A percentile compares a stretch with the other conserved stretches of the same genome.
These are phyloP conservation scores for Meloidogyne chitwoodi DNA, from an alignment of 1,140 invertebrate species.

Conservation along the genomic window DNA sequence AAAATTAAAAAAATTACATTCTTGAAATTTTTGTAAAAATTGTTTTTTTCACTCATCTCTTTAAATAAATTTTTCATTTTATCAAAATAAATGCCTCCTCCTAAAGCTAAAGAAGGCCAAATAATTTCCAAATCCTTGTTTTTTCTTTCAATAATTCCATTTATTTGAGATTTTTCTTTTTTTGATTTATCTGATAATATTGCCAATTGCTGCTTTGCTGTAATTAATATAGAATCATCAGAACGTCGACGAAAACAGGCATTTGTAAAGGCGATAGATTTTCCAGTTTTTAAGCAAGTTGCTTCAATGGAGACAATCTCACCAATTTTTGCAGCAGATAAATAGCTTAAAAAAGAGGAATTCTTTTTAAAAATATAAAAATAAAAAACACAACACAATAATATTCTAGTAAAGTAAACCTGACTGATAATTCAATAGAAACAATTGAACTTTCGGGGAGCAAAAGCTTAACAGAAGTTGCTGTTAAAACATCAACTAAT, in stretches of 20 bases:
- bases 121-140: background rate
- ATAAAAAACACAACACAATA: background rate
- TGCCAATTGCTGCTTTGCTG: constrained; percentile 13
- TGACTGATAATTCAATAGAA: constrained; percentile 67
- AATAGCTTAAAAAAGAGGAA: constrained; percentile 31
- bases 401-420: constrained; percentile 4
- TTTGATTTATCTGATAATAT: background rate
- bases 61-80: constrained; percentile 14
- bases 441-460: constrained; percentile 68
- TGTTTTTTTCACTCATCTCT: background rate
- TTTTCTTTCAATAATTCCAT: background rate
- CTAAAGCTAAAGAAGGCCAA: background rate
- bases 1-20: constrained; percentile 13
- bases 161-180: background rate
- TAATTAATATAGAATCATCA: constrained; percentile 10
- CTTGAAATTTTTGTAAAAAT: constrained; percentile 18
- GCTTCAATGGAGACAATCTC: constrained; percentile 31
- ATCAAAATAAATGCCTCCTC: background rate
- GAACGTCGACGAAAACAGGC: constrained; percentile 12
- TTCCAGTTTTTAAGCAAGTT: constrained; percentile 13
- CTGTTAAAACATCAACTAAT: constrained; percentile 77
- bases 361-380: background rate
- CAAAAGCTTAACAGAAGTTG: constrained; percentile 69
- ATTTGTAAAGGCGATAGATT: constrained; percentile 32
- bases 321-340: constrained; percentile 28